Evolutionary conservation across 2,888 invertebrate species (phyloP), one percentile per base, ranked within the genome.

Genomic region (Eulithis testata): DNA sequence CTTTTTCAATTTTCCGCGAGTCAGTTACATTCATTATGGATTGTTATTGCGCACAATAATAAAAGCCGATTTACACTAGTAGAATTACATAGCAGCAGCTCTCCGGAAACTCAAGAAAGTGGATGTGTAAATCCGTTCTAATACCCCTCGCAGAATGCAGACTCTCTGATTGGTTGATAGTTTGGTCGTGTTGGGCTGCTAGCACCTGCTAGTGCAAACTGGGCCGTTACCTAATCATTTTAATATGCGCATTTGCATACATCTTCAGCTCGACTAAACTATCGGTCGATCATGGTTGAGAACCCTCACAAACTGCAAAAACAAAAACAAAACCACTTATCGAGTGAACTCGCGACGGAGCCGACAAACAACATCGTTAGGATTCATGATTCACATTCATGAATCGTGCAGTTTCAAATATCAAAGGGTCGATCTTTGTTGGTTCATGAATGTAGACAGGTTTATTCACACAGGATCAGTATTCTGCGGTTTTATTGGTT

Each of bases 1-100:
- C 69, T 77, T 83, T 83, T 81, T 79, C 81, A 83, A 84, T 84
- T 84, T 82, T 80, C 80, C 83, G 79, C 80, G 71, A 79, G 83
- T 84, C 81, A 69, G 74, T 66, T 77, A 73, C 82, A 81, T 76
- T 80, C 78, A 73, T 76, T 77, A 75, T 74, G 73, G 50, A 9
- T 5, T 53, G 45, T 27, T 63, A 57, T 58, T 52, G 12, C 47
- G 11, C 31, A 45, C 36, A 11, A 21, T 50, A 27, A 51, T 37
- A 49, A 37, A 21, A 55, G 44, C 44, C 9, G 40, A 9, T 40
- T 40, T 40, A 40, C 40, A 40, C 40, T 31, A 31, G 2, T 31
- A 31, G 31, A 4, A 21, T 21, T 31, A 31, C 31, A 31, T 4
- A 2, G 31, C 21, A 21, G 21, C 21, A 21, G 21, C 1, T 21